Percentiles rank a stretch among this genome's conserved stretches.
Evolutionary conservation across 2,888 invertebrate species (phyloP).

Genomic region (Scaptodrosophila latifasciaeformis): DNA sequence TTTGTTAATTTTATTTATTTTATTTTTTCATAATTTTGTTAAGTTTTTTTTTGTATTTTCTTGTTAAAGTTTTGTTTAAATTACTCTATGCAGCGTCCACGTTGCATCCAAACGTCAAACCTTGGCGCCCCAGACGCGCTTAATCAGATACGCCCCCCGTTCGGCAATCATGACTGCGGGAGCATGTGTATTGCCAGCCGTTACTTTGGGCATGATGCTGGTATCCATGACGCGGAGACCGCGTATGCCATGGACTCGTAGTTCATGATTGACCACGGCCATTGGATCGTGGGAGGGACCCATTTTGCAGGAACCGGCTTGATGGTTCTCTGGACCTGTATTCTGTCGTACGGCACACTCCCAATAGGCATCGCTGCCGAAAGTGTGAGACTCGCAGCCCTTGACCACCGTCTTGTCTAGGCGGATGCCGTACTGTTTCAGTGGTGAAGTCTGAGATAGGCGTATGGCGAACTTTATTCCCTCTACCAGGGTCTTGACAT

Average conservation of each 20-base stretch:
- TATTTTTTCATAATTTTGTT: conserved; percentile 22
- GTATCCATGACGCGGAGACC: conserved; percentile 85
- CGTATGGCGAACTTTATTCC: conserved; percentile 87
- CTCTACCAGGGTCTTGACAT: conserved; percentile 86
- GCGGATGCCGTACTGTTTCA: conserved; percentile 82
- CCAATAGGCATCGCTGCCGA: conserved; percentile 85
- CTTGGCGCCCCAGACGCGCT: conserved; percentile 74
- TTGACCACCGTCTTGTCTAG: conserved; percentile 83
- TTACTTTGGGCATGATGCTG: conserved; percentile 86
- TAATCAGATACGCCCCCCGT: conserved; percentile 76
- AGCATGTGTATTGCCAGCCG: conserved; percentile 86
- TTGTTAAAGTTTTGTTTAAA: conserved; percentile 45
- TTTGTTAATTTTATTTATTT: conserved; percentile 36
- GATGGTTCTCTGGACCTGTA: conserved; percentile 89
- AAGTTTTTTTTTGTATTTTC: conserved; percentile 18
- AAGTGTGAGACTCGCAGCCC: conserved; percentile 85
- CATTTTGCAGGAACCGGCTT: conserved; percentile 89
- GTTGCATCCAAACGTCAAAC: conserved; percentile 72
- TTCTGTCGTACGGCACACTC: conserved; percentile 82
- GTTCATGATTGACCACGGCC: conserved; percentile 84
- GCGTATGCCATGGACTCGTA: conserved; percentile 79
- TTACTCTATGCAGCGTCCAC: conserved; percentile 74
- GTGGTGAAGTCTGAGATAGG: conserved; percentile 82
- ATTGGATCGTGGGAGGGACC: conserved; percentile 82
- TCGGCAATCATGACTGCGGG: conserved; percentile 89